Conservation (phyloP, 53 echinoderm and acorn worm species). For the Echinarachnius parma region DNA sequence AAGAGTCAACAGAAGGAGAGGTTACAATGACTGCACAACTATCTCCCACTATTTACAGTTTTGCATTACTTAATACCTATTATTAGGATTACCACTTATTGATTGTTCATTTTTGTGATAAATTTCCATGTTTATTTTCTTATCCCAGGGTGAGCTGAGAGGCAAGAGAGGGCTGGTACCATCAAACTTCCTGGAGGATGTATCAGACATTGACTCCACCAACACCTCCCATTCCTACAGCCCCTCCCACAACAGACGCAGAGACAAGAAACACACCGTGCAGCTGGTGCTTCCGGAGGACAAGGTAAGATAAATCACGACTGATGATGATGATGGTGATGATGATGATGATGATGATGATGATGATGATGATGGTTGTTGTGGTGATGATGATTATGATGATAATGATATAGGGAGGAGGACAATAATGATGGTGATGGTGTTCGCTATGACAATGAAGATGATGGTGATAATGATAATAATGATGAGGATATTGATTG, state of each 20-base stretch:
- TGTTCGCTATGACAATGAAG: neutral
- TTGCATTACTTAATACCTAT: no score
- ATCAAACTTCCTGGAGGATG: constrained; percentile 90
- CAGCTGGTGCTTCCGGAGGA: no score
- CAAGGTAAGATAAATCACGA: no score
- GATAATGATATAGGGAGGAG: neutral
- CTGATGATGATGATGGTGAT: neutral
- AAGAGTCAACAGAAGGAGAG: no score
- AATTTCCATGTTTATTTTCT: neutral
- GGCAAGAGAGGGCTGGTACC: constrained; percentile 90
- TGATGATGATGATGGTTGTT: constrained; percentile 7
- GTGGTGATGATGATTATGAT: neutral
- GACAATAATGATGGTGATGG: no score
- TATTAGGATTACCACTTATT: no score
- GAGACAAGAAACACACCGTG: constrained; percentile 21
- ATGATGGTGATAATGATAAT: neutral
- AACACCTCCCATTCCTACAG: constrained; percentile 46
- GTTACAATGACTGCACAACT: no score
- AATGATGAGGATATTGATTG: neutral
- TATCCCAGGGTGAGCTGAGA: constrained; percentile 70
- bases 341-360: constrained; percentile 8
- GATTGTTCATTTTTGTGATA: no score
- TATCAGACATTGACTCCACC: constrained; percentile 54
- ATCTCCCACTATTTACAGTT: no score
- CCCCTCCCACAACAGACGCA: constrained; percentile 28